Base-by-base conservation (phyloP, 2,797 vertebrate genomes). In the Eospalax fontanierii region DNA sequence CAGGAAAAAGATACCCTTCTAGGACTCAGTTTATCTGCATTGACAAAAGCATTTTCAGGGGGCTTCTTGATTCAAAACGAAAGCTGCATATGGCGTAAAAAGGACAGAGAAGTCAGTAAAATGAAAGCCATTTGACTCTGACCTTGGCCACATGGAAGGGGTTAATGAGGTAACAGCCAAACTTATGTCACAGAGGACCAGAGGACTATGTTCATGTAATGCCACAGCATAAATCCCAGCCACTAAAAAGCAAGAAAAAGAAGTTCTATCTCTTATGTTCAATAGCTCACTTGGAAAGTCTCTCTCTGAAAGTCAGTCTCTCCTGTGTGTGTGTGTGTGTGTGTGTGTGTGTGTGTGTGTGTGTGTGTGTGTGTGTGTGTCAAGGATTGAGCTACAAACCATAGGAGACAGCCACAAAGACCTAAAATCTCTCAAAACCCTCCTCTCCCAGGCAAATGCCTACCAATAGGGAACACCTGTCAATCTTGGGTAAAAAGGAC, bases 41-140 rank as follows among this genome's bases (percentile, higher is more conserved):
- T 59, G 61, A 96, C 78, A 92, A 28, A 87, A 95, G 71, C 33
- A 82, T 40, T 82, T 89, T 57, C 33, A 9, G 33, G 73, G 24
- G 73, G 30, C 21, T 84, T 94, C 68, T 63, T 90, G 80, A 93
- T 92, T 90, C 88, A 95, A 95, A 87, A 88, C 61, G 63, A 96
- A 93, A 33, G 50, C 24, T 46, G 33, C 68, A 59, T 76, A 71
- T 70, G 35, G 75, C 65, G 68, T 65, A 74, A 92, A n/a, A 59
- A 40, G n/a, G 40, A 6, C 38, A 15, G 50, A 12, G 7, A 93
- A 61, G 26, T 66, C 21, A 79, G 73, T 22, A 81, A 57, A 84
- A 89, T 30, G 73, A 75, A 79, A 91, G 91, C 94, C 61, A 2
- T 14, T 46, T 80, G 70, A 38, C 71, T 73, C 83, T 61, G 75